Conservation (phyloP, 2,888 invertebrate genomes). For the Agelastica alni region DNA sequence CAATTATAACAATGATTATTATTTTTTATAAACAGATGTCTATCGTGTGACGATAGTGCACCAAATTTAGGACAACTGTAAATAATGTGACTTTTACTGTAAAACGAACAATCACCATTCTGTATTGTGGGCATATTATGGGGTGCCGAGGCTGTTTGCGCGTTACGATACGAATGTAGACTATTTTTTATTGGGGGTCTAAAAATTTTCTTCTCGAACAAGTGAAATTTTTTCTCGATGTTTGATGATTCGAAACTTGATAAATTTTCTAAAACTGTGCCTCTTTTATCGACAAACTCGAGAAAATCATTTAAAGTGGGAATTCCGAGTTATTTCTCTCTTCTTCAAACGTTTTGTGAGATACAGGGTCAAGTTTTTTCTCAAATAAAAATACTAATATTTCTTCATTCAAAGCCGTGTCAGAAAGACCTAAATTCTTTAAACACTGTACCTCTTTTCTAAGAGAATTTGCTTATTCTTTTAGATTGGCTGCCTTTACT, state of each 20-base stretch:
- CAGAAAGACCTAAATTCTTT: background rate
- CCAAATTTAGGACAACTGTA: too few relatives aligned
- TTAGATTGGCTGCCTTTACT: background rate
- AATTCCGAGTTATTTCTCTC: background rate
- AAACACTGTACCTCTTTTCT: background rate
- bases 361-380: background rate
- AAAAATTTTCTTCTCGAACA: background rate
- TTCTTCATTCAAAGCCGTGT: background rate
- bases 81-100: too few relatives aligned
- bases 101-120: too few relatives aligned
- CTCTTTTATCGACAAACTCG: background rate
- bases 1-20: too few relatives aligned
- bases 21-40: too few relatives aligned
- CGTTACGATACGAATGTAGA: background rate
- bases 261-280: too few relatives aligned
- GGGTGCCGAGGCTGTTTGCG: too few relatives aligned
- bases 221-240: background rate
- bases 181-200: background rate
- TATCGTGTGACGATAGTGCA: background rate
- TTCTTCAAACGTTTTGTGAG: background rate
- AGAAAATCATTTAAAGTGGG: background rate
- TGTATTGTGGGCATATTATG: too few relatives aligned
- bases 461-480: background rate
- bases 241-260: background rate
- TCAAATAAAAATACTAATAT: background rate